Percentiles rank a stretch among this genome's conserved stretches.
Evolutionary conservation across 2,888 invertebrate species (phyloP).

Genomic region (Drosophila pseudotalamancana): DNA sequence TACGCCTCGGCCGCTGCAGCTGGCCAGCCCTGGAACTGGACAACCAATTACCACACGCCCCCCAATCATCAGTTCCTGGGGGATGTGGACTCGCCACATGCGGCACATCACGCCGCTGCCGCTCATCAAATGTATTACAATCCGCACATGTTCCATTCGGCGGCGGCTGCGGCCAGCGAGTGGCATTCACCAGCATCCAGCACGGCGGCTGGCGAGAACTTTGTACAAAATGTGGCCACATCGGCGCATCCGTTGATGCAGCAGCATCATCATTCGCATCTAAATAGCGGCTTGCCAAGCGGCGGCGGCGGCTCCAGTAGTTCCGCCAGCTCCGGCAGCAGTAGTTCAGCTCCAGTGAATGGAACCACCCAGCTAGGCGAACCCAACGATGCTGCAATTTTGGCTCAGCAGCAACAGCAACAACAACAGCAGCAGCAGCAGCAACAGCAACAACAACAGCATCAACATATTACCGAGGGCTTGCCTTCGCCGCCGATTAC

Average conservation of each 20-base stretch:
- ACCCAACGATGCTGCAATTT: slow-evolving; percentile 52
- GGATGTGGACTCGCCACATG: slow-evolving; percentile 84
- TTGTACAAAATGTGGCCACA: slow-evolving; percentile 73
- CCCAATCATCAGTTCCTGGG: slow-evolving; percentile 84
- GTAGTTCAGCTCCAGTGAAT: slow-evolving; percentile 54
- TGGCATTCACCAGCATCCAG: slow-evolving; percentile 81
- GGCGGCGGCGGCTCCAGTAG: slow-evolving; percentile 56
- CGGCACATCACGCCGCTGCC: slow-evolving; percentile 75
- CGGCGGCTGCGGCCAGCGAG: slow-evolving; percentile 70
- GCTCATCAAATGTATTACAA: slow-evolving; percentile 84
- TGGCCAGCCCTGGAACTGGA: slow-evolving; percentile 85
- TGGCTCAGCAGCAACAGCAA: slow-evolving; percentile 42
- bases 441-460: slow-evolving; percentile 45
- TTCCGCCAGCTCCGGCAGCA: slow-evolving; percentile 80
- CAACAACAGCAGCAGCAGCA: slow-evolving; percentile 39
- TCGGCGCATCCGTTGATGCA: slow-evolving; percentile 77
- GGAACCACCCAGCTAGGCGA: slow-evolving; percentile 69
- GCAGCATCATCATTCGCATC: slow-evolving; percentile 64
- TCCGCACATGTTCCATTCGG: slow-evolving; percentile 85
- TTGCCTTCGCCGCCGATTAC: slow-evolving; percentile 87
- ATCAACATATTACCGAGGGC: slow-evolving; percentile 80
- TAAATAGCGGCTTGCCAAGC: slow-evolving; percentile 45
- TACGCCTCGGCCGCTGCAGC: slow-evolving; percentile 82
- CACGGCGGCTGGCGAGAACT: slow-evolving; percentile 73
- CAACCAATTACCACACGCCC: slow-evolving; percentile 84